phyloP scores from a whole-genome alignment of 2,113 vertebrate genomes.

The mouse (Mus musculus) region GRCm39 chr17:53967001-53967500 shows the following conservation, averaged over 20 bases:
- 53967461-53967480: too few species aligned
- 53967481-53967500: too few species aligned
- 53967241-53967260: fast-evolving
- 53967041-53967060: constrained; percentile 89
- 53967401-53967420: too few species aligned
- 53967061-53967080: constrained; percentile 99
- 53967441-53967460: too few species aligned
- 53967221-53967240: neutral
- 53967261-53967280: too few species aligned
- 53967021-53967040: neutral
- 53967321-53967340: neutral
- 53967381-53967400: too few species aligned
- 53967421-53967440: too few species aligned
- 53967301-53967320: too few species aligned
- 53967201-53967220: constrained; percentile 79
- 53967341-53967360: neutral
- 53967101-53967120: constrained; percentile 99
- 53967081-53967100: constrained; percentile 97
- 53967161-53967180: constrained; percentile 98
- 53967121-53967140: constrained; percentile 98
- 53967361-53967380: neutral
- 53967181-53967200: constrained; percentile 99
- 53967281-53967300: fast-evolving
- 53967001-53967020: neutral
- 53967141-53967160: constrained; percentile 98